Conservation (phyloP, 2,888 invertebrate genomes). For the Agapostemon virescens region DNA sequence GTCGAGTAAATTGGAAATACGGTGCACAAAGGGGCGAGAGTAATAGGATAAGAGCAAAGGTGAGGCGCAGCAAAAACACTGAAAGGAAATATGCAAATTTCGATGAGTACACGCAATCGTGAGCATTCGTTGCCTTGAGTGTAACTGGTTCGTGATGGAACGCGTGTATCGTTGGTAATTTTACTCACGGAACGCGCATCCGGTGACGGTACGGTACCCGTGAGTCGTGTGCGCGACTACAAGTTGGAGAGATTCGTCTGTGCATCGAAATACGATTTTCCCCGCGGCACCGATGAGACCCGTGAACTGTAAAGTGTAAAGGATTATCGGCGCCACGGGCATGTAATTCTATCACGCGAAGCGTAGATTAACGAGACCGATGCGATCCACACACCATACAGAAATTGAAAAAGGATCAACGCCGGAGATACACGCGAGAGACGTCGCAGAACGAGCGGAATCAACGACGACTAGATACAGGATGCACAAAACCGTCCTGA, state of each 20-base stretch:
- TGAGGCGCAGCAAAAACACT: background rate
- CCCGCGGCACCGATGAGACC: conserved; percentile 26
- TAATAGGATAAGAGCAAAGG: background rate
- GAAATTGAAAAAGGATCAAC: conserved; percentile 38
- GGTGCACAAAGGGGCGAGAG: background rate
- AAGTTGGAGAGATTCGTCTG: conserved; percentile 30
- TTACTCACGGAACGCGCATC: conserved; percentile 59
- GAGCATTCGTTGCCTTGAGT: conserved; percentile 47
- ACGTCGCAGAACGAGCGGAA: background rate
- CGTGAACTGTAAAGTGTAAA: conserved; percentile 28
- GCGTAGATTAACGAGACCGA: conserved; percentile 45
- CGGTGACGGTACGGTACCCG: conserved; percentile 34
- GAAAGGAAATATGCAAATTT: conserved; percentile 4
- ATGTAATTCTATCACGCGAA: conserved; percentile 47
- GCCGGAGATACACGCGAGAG: background rate
- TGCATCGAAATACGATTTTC: conserved; percentile 41
- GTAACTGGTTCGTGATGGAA: conserved; percentile 57
- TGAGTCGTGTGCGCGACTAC: background rate
- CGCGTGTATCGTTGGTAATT: conserved; percentile 53
- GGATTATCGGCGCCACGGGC: conserved; percentile 20
- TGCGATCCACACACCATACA: conserved; percentile 24
- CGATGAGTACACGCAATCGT: conserved; percentile 8
- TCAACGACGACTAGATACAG: too few species aligned
- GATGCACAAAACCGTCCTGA: too few species aligned
- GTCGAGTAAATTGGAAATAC: conserved; percentile 2